Evolutionary conservation across 2,888 invertebrate genomes (phyloP), one percentile per base, ranked within the genome.

Genomic region (Nomada ferruginata): DNA sequence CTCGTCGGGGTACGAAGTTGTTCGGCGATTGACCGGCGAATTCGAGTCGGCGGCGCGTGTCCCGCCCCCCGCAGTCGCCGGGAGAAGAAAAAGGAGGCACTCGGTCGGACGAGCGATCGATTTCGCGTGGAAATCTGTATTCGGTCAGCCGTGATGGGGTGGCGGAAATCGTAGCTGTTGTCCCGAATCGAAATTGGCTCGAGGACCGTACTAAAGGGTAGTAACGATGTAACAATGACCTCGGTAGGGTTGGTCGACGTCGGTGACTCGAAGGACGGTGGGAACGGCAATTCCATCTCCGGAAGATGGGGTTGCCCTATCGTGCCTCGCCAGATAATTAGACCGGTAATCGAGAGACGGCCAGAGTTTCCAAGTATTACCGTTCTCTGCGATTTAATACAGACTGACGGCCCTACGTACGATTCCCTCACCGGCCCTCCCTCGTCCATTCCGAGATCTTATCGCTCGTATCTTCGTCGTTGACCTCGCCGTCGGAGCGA

Each of bases 191-290:
- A 88, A 88, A 88, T 88, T 88, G 88, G 85, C 77, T 81, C 52
- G 78, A 88, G 87, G 86, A 87, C 87, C 88, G 87, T 86, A 88
- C 89, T 89, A 90, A 91, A 92, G 91, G 91, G 91, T 90, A 89
- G 91, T 92, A 92, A 93, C 91, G 93, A 92, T 88, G 91, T 93
- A 93, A 93, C 92, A 93, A 93, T 93, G 92, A 92, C 90, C 91
- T 91, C 85, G 87, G 83, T 63, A 77, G 81, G 85, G 89, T 89
- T 89, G 86, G 87, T 86, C 84, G 89, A 75, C 76, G 84, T 83
- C 82, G 88, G 87, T 87, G 86, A 88, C 87, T 87, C 84, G 84
- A 73, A 89, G 87, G 86, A 89, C 85, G 85, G 85, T 82, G 89
- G 84, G 86, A 87, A 89, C 82, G 85, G 90, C 90, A 90, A 89